Evolutionary conservation across 2,888 invertebrate genomes (phyloP), one percentile per base, ranked within the genome.

Genomic region (Acrobasis repandana): DNA sequence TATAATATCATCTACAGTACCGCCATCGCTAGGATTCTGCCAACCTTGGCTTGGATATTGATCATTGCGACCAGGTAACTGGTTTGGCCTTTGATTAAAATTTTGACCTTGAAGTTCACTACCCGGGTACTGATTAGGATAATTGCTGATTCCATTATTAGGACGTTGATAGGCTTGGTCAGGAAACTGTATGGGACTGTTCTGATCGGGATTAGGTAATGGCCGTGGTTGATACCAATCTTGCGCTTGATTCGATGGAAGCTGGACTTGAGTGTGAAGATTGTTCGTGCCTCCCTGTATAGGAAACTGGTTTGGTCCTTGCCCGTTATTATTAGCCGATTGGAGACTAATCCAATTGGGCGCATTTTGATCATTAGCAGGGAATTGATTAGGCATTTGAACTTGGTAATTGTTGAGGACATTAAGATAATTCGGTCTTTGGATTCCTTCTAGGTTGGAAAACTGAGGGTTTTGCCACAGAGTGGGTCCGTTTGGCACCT

Each of bases 1-100:
- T n/a, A 65, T 6, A 36, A 36, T 50, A 9, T 64, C 65, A 18
- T 70, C 66, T 56, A 72, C 52, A 6, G 70, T 68, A 6, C 70
- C 72, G 20, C 64, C 65, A 18, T 65, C 61, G 9, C 43, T 43
- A 18, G 61, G 50, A 56, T 63, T 63, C 49, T 60, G 63, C 15
- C 18, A 46, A n/a, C 28, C 60, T 61, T 61, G 48, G 56, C 58
- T 28, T 18, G 60, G 56, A 56, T 60, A 61, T 61, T 62, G 60
- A 48, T 58, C 36, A 60, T 56, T 48, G n/a, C n/a, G 47, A n/a
- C 47, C 60, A 36, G 20, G 9, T 16, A 15, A 20, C n/a, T 46
- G 51, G 48, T 16, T 14, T 15, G 43, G 43, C 14, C 6, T 6
- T 14, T 57, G 46, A 56, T 58, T 63, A 11, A 60, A 38, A 16